A percentile compares a stretch with the other conserved stretches of the same genome.
These are phyloP conservation scores for Cephus spinipes DNA, from an alignment of 2,888 invertebrate species.

Conservation along the genomic window DNA sequence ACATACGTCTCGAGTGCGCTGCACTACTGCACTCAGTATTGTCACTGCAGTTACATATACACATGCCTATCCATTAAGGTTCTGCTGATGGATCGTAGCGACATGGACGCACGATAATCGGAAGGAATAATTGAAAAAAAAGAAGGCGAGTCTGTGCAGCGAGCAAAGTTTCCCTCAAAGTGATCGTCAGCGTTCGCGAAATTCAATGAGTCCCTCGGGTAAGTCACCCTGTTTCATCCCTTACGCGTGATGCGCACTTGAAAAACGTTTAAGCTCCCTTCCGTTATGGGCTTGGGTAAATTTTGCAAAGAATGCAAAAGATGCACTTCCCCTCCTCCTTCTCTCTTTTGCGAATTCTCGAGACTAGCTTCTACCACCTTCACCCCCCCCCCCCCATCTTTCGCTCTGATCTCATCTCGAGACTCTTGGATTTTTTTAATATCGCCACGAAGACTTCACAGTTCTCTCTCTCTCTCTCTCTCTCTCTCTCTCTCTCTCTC, in stretches of 20 bases:
- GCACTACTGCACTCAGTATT: conserved; percentile 7
- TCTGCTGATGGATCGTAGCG: not conserved
- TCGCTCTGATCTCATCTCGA: not conserved
- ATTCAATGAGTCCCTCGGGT: not conserved
- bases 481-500: too few relatives aligned
- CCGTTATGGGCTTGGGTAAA: not conserved
- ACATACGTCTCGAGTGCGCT: conserved; percentile 19
- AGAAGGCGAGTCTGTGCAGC: not conserved
- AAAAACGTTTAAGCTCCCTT: not conserved
- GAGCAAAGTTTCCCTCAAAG: not conserved
- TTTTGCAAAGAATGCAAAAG: not conserved
- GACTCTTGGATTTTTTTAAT: conserved; percentile 26
- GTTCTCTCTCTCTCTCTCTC: not conserved
- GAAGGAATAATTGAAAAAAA: not conserved
- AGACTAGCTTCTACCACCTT: conserved; percentile 1
- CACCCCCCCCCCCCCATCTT: not conserved
- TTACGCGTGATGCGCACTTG: not conserved
- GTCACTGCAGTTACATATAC: not conserved
- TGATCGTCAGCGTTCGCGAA: not conserved
- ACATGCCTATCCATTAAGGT: not conserved
- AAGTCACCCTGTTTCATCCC: not conserved
- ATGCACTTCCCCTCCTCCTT: not conserved
- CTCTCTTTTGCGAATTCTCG: not conserved
- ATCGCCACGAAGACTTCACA: conserved; percentile 26
- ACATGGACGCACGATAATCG: not conserved